These are phyloP conservation scores for Triplophysa siluroides DNA, from an alignment of 2,113 vertebrate species.

Conservation along the genomic window DNA sequence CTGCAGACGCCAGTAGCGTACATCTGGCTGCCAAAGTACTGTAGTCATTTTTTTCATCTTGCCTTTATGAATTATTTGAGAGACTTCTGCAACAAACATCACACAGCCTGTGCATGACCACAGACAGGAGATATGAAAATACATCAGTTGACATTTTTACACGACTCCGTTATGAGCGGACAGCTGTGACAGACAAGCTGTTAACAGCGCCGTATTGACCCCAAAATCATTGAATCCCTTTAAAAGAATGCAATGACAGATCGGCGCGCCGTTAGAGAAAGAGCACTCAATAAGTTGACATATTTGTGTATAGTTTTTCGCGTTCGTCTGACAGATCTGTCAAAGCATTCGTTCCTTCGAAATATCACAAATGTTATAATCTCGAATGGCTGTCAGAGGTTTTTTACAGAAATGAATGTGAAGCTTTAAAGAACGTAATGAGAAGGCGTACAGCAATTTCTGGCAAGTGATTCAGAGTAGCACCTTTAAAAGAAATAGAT, in stretches of 20 bases:
- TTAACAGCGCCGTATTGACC: conserved; percentile 54
- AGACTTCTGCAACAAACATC: neutral
- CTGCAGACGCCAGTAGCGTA: neutral
- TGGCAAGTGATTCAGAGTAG: neutral
- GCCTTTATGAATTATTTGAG: conserved; percentile 13
- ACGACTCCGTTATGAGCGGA: conserved; percentile 33
- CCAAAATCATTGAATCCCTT: conserved; percentile 52
- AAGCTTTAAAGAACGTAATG: conserved; percentile 25
- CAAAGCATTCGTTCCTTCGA: conserved; percentile 30
- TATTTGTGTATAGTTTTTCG: conserved; percentile 46
- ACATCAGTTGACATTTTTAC: conserved; percentile 53
- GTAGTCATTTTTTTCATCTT: neutral
- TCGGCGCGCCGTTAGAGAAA: conserved; percentile 45
- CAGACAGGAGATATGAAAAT: conserved; percentile 49
- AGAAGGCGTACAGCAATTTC: conserved; percentile 29
- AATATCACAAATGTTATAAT: conserved; percentile 37
- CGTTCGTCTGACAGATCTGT: conserved; percentile 32
- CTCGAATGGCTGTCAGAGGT: conserved; percentile 27
- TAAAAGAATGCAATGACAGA: conserved; percentile 53
- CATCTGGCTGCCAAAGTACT: neutral
- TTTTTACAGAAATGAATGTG: conserved; percentile 26
- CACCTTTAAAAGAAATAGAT: conserved; percentile 18
- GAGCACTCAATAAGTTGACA: conserved; percentile 47
- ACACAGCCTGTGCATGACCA: neutral
- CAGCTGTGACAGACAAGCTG: conserved; percentile 54